phyloP scores from a whole-genome alignment of 2,888 invertebrate species.

The Eustalomyia histrio region DNA sequence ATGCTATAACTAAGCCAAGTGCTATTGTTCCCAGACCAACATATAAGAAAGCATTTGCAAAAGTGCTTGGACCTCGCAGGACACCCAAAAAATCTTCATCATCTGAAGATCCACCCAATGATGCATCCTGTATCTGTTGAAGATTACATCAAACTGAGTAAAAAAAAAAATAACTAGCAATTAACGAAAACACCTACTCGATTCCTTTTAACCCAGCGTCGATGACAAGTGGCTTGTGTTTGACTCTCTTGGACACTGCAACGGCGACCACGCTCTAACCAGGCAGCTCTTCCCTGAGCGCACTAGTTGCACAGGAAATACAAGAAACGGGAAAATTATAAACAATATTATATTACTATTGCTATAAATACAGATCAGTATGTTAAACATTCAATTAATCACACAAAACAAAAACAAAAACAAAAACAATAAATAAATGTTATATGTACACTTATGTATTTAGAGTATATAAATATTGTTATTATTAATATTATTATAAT shows the following conservation, averaged over 20 bases:
- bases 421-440: slow-evolving; percentile 32
- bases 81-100: slow-evolving; percentile 86
- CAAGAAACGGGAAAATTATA: slow-evolving; percentile 40
- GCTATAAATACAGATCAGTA: slow-evolving; percentile 5
- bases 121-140: slow-evolving; percentile 89
- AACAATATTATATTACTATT: slow-evolving; percentile 2
- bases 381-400: slow-evolving; percentile 53
- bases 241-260: slow-evolving; percentile 87
- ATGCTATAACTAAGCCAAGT: slow-evolving; percentile 91
- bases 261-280: slow-evolving; percentile 85
- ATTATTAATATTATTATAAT: too few relatives aligned
- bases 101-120: slow-evolving; percentile 88
- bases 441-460: not conserved
- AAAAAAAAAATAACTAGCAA: not conserved
- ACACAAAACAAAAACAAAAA: too few relatives aligned
- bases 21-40: slow-evolving; percentile 91
- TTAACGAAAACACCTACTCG: slow-evolving; percentile 82
- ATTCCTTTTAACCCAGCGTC: slow-evolving; percentile 92
- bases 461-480: too few relatives aligned
- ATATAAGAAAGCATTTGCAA: slow-evolving; percentile 90
- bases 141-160: slow-evolving; percentile 18
- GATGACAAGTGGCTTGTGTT: slow-evolving; percentile 83
- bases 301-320: slow-evolving; percentile 81
- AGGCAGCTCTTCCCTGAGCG: slow-evolving; percentile 90
- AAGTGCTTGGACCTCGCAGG: slow-evolving; percentile 86